phyloP scores from a whole-genome alignment of 2,113 vertebrate genomes.

The Corvus cornix region DNA sequence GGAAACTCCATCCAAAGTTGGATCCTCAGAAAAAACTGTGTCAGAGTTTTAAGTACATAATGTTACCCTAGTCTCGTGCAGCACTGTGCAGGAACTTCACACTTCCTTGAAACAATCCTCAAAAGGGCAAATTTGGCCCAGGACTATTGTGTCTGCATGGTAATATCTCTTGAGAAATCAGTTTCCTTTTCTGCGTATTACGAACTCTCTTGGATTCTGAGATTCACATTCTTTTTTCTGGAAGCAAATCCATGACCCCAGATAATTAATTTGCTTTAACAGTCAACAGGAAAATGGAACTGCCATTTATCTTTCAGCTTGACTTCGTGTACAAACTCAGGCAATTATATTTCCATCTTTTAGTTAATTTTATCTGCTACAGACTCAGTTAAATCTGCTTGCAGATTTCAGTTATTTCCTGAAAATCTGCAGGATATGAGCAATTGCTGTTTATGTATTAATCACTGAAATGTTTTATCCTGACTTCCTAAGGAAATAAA shows the following conservation, averaged over 20 bases:
- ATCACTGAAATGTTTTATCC: conserved; percentile 44
- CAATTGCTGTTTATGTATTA: conserved; percentile 56
- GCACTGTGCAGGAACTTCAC: not conserved
- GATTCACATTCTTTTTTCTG: conserved; percentile 44
- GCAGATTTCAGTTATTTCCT: conserved; percentile 60
- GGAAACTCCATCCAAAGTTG: conserved; percentile 11
- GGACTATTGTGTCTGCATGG: not conserved
- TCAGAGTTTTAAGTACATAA: not conserved
- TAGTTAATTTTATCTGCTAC: conserved; percentile 65
- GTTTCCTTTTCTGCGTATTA: conserved; percentile 2
- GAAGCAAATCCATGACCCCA: conserved; percentile 32
- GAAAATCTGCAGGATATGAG: conserved; percentile 56
- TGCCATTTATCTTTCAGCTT: conserved; percentile 66
- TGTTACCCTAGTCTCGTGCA: not conserved
- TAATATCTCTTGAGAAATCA: not conserved
- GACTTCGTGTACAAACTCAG: conserved; percentile 63
- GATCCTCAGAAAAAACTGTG: not conserved
- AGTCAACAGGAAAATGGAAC: conserved; percentile 68
- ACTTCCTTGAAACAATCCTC: not conserved
- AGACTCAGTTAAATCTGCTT: conserved; percentile 66
- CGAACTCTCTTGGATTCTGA: not conserved
- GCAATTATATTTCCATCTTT: conserved; percentile 63
- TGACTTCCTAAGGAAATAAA: conserved; percentile 55
- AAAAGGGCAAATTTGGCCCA: not conserved
- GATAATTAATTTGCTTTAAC: conserved; percentile 64